phyloP scores from a whole-genome alignment of 2,113 vertebrate species.

The Colaptes auratus region DNA sequence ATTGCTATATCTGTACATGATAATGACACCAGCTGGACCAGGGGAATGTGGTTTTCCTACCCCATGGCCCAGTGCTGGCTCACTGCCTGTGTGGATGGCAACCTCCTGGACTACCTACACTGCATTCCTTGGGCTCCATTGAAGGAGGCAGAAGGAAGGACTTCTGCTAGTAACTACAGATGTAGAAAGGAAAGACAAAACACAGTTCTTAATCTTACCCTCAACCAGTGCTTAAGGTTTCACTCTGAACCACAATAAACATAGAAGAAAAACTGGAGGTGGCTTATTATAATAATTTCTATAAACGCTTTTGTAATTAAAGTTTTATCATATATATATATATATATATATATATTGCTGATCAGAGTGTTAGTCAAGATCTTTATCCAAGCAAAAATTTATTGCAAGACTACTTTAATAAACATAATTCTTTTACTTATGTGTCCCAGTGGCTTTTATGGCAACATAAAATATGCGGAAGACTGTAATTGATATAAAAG shows the following conservation, averaged over 20 bases:
- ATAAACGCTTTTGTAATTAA: conserved; percentile 61
- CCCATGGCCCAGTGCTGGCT: not conserved
- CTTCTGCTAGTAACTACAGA: not conserved
- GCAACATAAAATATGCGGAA: conserved; percentile 37
- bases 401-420: conserved; percentile 36
- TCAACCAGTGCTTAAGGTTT: not conserved
- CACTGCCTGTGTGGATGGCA: not conserved
- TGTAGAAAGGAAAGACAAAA: not conserved
- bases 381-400: conserved; percentile 29
- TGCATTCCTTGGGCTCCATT: not conserved
- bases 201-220: not conserved
- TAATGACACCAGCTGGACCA: not conserved
- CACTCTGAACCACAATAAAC: not conserved
- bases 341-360: conserved; percentile 4
- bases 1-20: not conserved
- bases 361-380: conserved; percentile 33
- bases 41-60: not conserved
- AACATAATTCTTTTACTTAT: conserved; percentile 21
- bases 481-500: not conserved
- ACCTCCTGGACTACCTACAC: not conserved
- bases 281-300: conserved; percentile 23
- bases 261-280: not conserved
- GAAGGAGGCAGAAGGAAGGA: not conserved
- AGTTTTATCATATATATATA: conserved; percentile 36
- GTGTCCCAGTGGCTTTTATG: conserved; percentile 14